Base-by-base conservation (phyloP, 1,140 invertebrate genomes). In the Drosophila tani region DNA sequence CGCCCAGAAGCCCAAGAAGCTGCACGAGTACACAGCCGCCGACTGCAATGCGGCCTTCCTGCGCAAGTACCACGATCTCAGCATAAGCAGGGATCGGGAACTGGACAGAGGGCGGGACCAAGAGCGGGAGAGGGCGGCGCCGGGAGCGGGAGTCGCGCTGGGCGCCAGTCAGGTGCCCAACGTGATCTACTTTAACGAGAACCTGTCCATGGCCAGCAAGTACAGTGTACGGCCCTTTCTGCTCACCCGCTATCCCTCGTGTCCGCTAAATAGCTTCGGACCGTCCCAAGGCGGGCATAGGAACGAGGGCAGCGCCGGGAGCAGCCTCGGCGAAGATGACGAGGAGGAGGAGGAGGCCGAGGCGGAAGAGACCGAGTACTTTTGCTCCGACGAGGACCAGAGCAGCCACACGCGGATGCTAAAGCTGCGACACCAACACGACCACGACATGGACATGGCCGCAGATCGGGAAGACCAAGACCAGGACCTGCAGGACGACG, bases 141-240 rank as follows among this genome's bases (percentile, higher is more conserved):
- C 67, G 8, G 60, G 56, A 14, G 29, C 47, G 6, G 24, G 17
- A 9, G 12, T 27, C n/a, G 56, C 27, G 2, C 12, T 53, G 21
- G 12, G 45, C 17, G 47, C 45, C 17, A 17, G 11, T 5, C 47
- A 17, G 27, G 46, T 41, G 40, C 63, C 57, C 15, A 91, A 90
- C 60, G 76, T 92, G 5, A 93, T 93, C 8, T 91, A 92, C 47
- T 92, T 93, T 45, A 93, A 93, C 66, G 92, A 93, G 59, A 93
- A 93, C 63, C 74, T 93, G 5, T 91, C 92, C 29, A 93, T 93
- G 92, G 82, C 91, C 57, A 92, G 91, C 69, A 92, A 91, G 69
- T 91, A 87, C 57, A 81, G 82, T 57, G 78, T 82, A 2, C 66
- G 68, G 0, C 80, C 83, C 62, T 90, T 80, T 73, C 86, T 80